phyloP scores from a whole-genome alignment of 1,140 invertebrate species.

The Yoshiicerus persimilis region DNA sequence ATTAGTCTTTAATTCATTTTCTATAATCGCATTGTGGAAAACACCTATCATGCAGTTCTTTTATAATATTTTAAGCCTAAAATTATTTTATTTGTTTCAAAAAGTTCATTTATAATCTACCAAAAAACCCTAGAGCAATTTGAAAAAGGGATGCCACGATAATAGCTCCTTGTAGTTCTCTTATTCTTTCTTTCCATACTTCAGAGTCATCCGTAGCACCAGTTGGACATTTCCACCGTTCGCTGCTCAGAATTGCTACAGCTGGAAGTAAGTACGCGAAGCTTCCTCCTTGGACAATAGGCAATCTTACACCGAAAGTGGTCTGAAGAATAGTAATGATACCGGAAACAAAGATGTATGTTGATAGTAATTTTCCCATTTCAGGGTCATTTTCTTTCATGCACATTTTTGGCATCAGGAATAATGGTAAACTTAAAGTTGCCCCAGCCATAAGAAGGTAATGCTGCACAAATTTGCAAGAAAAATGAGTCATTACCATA shows the following conservation, averaged over 20 bases:
- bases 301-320: conserved; percentile 58
- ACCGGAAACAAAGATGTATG: conserved; percentile 59
- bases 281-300: conserved; percentile 60
- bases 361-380: conserved; percentile 55
- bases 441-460: conserved; percentile 86
- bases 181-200: conserved; percentile 56
- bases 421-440: conserved; percentile 80
- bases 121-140: conserved; percentile 45
- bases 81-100: neutral
- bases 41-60: too few species aligned
- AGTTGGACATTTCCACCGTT: conserved; percentile 53
- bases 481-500: too few species aligned
- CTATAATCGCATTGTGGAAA: too few species aligned
- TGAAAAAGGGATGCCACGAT: conserved; percentile 55
- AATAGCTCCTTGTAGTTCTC: conserved; percentile 60
- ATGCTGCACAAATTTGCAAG: conserved; percentile 66
- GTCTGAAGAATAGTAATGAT: conserved; percentile 59
- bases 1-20: too few species aligned
- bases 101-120: conserved; percentile 22
- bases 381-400: conserved; percentile 53
- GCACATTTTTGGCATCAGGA: conserved; percentile 69
- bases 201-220: neutral
- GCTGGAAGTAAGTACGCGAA: conserved; percentile 58
- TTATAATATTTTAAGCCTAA: too few species aligned
- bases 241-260: conserved; percentile 56